Evolutionary conservation across 2,888 invertebrate species (phyloP).

Genomic region (Melanchra persicariae): DNA sequence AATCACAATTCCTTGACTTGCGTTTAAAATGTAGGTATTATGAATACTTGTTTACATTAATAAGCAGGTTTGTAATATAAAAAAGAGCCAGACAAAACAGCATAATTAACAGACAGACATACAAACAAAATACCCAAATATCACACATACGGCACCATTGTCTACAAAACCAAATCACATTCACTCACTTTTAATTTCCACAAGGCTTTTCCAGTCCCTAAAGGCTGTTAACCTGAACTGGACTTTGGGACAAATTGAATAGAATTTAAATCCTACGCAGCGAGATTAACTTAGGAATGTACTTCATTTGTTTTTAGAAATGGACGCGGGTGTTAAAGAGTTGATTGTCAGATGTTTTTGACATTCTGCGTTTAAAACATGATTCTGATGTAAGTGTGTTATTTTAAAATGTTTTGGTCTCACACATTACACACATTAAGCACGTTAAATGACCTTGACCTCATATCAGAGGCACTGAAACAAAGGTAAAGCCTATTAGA

Average conservation of each 20-base stretch:
- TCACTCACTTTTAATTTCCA: constrained; percentile 21
- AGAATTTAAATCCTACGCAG: constrained; percentile 4
- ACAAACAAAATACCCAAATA: neutral
- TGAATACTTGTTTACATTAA: neutral
- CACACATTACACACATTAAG: too few species aligned
- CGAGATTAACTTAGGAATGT: constrained; percentile 7
- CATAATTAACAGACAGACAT: neutral
- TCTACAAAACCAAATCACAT: neutral
- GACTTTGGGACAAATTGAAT: constrained; percentile 3
- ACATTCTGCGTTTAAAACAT: neutral
- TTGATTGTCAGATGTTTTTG: neutral
- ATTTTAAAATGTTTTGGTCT: neutral
- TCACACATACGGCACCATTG: neutral
- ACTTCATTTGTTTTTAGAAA: neutral
- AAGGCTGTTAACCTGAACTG: constrained; percentile 28
- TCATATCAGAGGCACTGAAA: too few species aligned
- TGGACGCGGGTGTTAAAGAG: neutral
- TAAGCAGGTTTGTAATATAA: neutral
- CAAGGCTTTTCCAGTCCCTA: constrained; percentile 1
- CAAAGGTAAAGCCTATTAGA: too few species aligned
- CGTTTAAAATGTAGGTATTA: neutral
- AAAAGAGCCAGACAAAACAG: neutral
- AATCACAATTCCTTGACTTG: neutral
- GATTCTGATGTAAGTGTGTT: neutral
- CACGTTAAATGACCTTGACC: neutral